Evolutionary conservation across 1,140 invertebrate genomes (phyloP).

Genomic region (Drosophila azteca): DNA sequence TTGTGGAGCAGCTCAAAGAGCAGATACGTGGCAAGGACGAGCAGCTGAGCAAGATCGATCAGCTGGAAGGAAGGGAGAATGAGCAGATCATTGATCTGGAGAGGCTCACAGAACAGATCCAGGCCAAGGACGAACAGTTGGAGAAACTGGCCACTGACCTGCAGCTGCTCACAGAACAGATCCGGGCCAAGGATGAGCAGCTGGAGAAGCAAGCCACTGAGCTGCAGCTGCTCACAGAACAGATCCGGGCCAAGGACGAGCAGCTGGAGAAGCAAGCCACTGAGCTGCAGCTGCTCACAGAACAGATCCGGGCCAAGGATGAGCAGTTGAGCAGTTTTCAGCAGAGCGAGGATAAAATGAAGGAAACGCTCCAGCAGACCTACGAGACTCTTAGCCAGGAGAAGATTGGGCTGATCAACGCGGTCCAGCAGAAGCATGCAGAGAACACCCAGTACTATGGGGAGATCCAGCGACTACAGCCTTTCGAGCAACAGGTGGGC

Average conservation of each 20-base stretch:
- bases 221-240: background rate
- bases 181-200: constrained; percentile 10
- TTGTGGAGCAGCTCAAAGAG: background rate
- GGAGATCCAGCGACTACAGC: constrained; percentile 90
- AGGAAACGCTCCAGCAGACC: constrained; percentile 58
- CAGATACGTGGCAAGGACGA: constrained; percentile 3
- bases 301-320: background rate
- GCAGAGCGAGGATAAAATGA: constrained; percentile 9
- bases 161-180: background rate
- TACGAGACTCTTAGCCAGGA: constrained; percentile 84
- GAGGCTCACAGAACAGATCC: constrained; percentile 9
- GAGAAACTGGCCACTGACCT: background rate
- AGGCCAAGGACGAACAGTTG: constrained; percentile 8
- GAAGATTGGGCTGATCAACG: constrained; percentile 88
- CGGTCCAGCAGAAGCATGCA: constrained; percentile 91
- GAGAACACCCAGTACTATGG: constrained; percentile 92
- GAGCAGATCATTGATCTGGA: constrained; percentile 5
- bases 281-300: background rate
- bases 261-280: constrained; percentile 39
- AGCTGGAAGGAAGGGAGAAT: too few relatives aligned
- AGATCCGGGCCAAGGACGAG: constrained; percentile 6
- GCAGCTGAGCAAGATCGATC: constrained; percentile 5
- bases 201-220: background rate
- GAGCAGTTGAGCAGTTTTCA: background rate
- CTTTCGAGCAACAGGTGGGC: constrained; percentile 35